Percentiles rank a stretch among this genome's conserved stretches.
Conservation (phyloP, 2,113 vertebrate genomes). For the Epinephelus fuscoguttatus region DNA sequence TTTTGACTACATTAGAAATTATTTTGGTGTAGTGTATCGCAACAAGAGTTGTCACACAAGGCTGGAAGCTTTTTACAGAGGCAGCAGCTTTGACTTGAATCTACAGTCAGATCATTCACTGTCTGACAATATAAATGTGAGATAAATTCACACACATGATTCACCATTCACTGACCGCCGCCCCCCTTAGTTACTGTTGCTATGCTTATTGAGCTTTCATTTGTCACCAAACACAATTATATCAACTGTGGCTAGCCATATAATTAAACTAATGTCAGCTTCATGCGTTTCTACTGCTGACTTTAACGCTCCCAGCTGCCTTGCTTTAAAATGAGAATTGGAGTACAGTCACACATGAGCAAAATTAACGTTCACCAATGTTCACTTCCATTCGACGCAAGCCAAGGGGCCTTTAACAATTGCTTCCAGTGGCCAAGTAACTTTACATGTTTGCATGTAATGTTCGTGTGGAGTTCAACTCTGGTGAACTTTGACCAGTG, state of each 20-base stretch:
- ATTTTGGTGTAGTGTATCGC: not conserved
- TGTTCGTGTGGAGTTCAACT: too few relatives aligned
- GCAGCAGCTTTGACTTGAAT: not conserved
- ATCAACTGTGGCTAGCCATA: not conserved
- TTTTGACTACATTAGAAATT: conserved; percentile 33
- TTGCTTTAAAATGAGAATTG: too few relatives aligned
- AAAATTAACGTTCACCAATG: too few relatives aligned
- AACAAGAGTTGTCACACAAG: not conserved
- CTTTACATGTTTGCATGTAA: too few relatives aligned
- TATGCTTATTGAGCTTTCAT: not conserved
- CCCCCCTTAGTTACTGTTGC: not conserved
- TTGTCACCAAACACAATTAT: not conserved
- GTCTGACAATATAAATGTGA: not conserved
- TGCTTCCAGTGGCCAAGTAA: too few relatives aligned
- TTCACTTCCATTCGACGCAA: too few relatives aligned
- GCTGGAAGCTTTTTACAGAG: not conserved
- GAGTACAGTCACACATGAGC: too few relatives aligned
- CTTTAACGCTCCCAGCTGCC: not conserved
- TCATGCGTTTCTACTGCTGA: not conserved
- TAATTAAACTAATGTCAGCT: not conserved
- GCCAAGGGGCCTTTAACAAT: too few relatives aligned
- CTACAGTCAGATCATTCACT: not conserved
- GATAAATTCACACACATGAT: not conserved
- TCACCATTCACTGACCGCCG: not conserved
- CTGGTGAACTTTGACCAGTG: too few relatives aligned